These are phyloP conservation scores for Scelioninae gen. 2 DNA, from an alignment of 2,888 invertebrate genomes.

Conservation along the genomic window DNA sequence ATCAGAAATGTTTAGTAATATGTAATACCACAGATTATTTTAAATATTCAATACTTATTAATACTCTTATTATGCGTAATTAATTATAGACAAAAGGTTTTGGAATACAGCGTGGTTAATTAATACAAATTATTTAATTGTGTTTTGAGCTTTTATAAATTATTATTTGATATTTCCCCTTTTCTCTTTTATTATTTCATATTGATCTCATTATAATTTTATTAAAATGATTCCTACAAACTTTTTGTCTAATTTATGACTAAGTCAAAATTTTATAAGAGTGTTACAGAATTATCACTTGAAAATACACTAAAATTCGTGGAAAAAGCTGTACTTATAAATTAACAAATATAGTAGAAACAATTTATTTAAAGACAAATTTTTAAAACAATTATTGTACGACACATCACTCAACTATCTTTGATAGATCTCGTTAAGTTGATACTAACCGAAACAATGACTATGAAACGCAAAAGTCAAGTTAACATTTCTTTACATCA, in stretches of 20 bases:
- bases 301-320: not conserved
- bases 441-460: not conserved
- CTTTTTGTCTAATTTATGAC: constrained; percentile 13
- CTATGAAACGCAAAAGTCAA: not conserved
- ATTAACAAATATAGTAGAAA: not conserved
- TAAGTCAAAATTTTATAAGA: constrained; percentile 3
- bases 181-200: not conserved
- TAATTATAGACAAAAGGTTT: constrained; percentile 26
- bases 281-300: constrained; percentile 16
- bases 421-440: not conserved
- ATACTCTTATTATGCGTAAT: not conserved
- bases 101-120: no score
- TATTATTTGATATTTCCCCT: not conserved
- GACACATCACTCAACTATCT: not conserved
- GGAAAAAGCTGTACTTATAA: not conserved
- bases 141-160: no score
- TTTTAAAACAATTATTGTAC: not conserved
- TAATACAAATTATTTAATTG: not conserved
- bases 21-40: no score
- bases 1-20: no score
- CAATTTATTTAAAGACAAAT: not conserved
- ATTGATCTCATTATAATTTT: not conserved
- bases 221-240: not conserved
- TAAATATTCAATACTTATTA: no score
- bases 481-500: not conserved